Evolutionary conservation across 2,113 vertebrate species (phyloP).

Genomic region (Myrmecophaga tridactyla): DNA sequence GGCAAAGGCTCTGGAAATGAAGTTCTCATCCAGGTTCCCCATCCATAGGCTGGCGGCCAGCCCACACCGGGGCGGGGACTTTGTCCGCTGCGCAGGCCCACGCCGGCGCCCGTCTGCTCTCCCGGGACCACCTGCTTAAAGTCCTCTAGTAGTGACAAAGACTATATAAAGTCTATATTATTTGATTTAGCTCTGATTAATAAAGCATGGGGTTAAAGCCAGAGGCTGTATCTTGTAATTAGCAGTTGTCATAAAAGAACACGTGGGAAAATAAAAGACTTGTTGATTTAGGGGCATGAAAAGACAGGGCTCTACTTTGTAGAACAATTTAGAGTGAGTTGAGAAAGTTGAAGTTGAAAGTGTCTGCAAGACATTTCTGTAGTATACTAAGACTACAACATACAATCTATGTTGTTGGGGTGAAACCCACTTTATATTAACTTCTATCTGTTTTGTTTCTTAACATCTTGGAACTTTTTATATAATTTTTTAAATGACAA

Average conservation of each 20-base stretch:
- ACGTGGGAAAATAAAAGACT: not conserved
- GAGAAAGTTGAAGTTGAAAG: not conserved
- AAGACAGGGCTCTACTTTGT: not conserved
- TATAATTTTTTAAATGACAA: not conserved
- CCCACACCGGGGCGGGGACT: too few species aligned
- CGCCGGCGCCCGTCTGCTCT: too few species aligned
- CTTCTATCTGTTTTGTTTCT: not conserved
- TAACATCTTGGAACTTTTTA: not conserved
- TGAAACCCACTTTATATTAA: not conserved
- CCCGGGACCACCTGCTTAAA: too few species aligned
- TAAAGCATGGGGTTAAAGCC: not conserved
- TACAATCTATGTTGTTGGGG: not conserved
- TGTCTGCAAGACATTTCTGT: not conserved
- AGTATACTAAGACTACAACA: too few species aligned
- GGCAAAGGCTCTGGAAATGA: too few species aligned
- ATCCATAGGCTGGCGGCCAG: too few species aligned
- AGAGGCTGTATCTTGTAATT: not conserved
- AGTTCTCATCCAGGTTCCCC: too few species aligned
- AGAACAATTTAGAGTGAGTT: not conserved
- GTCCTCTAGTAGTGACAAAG: not conserved
- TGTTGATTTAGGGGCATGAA: not conserved
- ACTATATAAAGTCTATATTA: not conserved
- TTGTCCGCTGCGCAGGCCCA: too few species aligned
- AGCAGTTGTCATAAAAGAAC: not conserved
- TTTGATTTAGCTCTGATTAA: slow-evolving; percentile 43